Evolutionary conservation across 2,113 vertebrate genomes (phyloP).

Genomic region (Parotia lawesii): DNA sequence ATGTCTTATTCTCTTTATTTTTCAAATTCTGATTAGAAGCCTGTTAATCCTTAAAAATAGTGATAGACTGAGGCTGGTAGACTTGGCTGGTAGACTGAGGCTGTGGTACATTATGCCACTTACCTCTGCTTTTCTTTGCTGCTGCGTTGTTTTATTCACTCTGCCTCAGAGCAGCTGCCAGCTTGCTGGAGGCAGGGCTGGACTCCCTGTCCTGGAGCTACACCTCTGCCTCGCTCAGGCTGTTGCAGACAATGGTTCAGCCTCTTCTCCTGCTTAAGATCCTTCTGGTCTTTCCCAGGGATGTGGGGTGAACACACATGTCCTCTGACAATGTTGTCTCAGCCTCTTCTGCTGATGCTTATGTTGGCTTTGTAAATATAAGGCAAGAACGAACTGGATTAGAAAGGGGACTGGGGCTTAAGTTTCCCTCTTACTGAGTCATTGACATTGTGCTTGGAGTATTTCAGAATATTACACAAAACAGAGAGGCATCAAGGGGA

Average conservation of each 20-base stretch:
- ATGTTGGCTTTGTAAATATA: neutral
- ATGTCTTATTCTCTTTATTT: neutral
- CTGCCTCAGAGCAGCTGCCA: neutral
- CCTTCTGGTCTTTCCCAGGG: neutral
- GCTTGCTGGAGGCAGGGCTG: neutral
- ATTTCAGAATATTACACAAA: neutral
- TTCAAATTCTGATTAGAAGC: neutral
- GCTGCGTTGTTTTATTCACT: neutral
- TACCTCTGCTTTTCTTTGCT: neutral
- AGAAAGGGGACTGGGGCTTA: neutral
- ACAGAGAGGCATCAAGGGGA: neutral
- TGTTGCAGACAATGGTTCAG: neutral
- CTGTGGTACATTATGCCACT: neutral
- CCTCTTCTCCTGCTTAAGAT: neutral
- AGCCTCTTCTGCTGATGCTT: neutral
- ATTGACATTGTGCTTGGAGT: neutral
- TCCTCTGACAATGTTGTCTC: neutral
- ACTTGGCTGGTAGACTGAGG: neutral
- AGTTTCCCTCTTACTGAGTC: neutral
- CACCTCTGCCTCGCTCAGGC: accelerated
- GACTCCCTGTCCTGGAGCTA: neutral
- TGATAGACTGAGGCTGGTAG: neutral
- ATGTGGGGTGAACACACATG: accelerated
- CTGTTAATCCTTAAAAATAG: neutral
- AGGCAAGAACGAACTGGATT: neutral